Base-by-base conservation (phyloP, 2,113 vertebrate species). In the Murina feae region DNA sequence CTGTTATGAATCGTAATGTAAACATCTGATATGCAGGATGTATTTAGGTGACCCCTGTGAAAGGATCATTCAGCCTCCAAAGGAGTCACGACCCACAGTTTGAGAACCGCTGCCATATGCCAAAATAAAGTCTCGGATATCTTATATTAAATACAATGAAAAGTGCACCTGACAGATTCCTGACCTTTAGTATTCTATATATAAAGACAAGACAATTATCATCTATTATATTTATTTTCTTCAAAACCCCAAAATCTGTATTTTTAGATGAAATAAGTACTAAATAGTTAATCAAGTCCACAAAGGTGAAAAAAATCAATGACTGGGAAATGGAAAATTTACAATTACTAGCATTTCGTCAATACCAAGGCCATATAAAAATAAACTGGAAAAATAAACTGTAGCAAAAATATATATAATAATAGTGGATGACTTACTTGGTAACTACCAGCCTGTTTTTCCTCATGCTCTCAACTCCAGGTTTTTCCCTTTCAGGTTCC, bases 391-490 rank as follows among this genome's bases (percentile, higher is more conserved):
- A 21, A 72, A 63, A 74, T 42, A 44, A 44, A 44, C 10, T 14
- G 3, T 49, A 89, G 39, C 13, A 95, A 47, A 81, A 94, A 88
- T 6, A 85, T 13, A 65, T 0, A 91, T 1, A 90, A 39, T 12
- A 37, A 58, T 94, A 71, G 89, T 25, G n/a, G 49, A 25, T 2
- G 28, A 96, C 99, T 99, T 97, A 99, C 99, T 99, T 99, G 97
- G 99, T 99, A 96, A 99, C 99, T 60, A 99, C 99, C 93, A 99
- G 98, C 96, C 99, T 98, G 98, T 99, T 99, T 98, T 99, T 99
- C 98, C 99, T 99, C 99, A 99, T 99, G 98, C 99, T 99, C 98
- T 99, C 99, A 96, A 99, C 99, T 89, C 99, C 99, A 4, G 99
- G 99, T 88, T 99, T 99, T 97, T 99, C 99, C 79, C 99, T 98